Conservation (phyloP, 2,888 invertebrate genomes). For the Axea sp. region DNA sequence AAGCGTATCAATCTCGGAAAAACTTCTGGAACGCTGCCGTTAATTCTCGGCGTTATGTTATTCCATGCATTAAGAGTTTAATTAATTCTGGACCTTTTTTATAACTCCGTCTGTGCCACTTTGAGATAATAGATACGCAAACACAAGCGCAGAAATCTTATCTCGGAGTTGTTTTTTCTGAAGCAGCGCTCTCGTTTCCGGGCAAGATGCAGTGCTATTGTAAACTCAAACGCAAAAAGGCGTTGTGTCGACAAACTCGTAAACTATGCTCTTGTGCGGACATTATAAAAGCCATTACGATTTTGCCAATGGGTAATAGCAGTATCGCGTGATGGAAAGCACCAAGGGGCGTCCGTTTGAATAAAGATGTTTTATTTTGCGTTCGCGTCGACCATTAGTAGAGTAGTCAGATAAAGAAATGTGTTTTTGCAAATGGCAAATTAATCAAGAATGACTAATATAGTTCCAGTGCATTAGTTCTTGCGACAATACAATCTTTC, state of each 20-base stretch:
- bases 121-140: slow-evolving; percentile 60
- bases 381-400: slow-evolving; percentile 15
- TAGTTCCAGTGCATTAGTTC: neutral
- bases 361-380: slow-evolving; percentile 46
- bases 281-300: slow-evolving; percentile 32
- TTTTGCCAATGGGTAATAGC: slow-evolving; percentile 51
- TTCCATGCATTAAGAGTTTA: slow-evolving; percentile 67
- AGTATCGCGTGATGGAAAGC: slow-evolving; percentile 48
- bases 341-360: slow-evolving; percentile 17
- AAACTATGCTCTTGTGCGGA: slow-evolving; percentile 20
- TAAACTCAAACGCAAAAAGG: slow-evolving; percentile 17
- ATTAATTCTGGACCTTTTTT: slow-evolving; percentile 70
- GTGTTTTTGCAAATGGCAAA: slow-evolving; percentile 1
- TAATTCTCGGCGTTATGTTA: slow-evolving; percentile 59
- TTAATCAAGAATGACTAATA: slow-evolving; percentile 21
- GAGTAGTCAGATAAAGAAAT: slow-evolving; percentile 9
- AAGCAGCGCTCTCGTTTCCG: neutral
- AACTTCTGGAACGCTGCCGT: slow-evolving; percentile 51
- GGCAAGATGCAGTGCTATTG: slow-evolving; percentile 13
- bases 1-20: slow-evolving; percentile 63
- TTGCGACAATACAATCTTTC: neutral
- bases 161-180: slow-evolving; percentile 25
- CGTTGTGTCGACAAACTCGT: slow-evolving; percentile 31
- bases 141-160: slow-evolving; percentile 49
- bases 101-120: slow-evolving; percentile 32